Evolutionary conservation across 2,113 vertebrate species (phyloP), one percentile per base, ranked within the genome.

Genomic region (Rana temporaria): DNA sequence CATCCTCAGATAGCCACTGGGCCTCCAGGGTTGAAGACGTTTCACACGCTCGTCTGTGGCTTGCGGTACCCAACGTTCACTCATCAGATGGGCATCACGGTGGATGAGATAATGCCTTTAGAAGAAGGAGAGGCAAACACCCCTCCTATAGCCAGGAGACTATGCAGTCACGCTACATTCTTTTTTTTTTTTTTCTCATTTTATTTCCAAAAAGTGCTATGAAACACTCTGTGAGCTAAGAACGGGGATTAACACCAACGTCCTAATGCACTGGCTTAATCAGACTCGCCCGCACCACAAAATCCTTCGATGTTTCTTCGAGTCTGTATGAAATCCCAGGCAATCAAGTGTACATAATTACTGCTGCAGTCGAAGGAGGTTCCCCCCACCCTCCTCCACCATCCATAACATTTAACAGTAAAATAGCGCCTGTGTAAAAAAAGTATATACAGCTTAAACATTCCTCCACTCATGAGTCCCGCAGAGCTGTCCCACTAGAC

Each of bases 211-310:
- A 67, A 52, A 55, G 63, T 82, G 60, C 62, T 30, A 59, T 75
- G 71, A 57, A 82, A 82, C 70, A 75, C 62, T 71, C 80, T 75
- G 63, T 32, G 55, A 67, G 62, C 75, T 67, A 64, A 82, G 71
- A 53, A 67, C 34, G 66, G 60, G 80, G 71, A 82, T 75, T 82
- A 82, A 67, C 80, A 75, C 71, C 80, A 66, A 20, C 16, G n/a
- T 75, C 63, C 20, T 66, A 42, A 32, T 67, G 48, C 53, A 66
- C 57, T 24, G 53, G 53, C 63, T 82, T 32, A 57, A 73, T 75
- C 66, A 71, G 55, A 59, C 78, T 69, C 68, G 56, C 30, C 57
- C 62, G 56, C 62, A 72, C 67, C 79, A 53, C 63, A 74, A 59
- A 82, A 66, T 67, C 20, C 32, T 75, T 75, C 26, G 71, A 71